phyloP scores from a whole-genome alignment of 2,888 invertebrate genomes.

The Stenichneumon culpator region DNA sequence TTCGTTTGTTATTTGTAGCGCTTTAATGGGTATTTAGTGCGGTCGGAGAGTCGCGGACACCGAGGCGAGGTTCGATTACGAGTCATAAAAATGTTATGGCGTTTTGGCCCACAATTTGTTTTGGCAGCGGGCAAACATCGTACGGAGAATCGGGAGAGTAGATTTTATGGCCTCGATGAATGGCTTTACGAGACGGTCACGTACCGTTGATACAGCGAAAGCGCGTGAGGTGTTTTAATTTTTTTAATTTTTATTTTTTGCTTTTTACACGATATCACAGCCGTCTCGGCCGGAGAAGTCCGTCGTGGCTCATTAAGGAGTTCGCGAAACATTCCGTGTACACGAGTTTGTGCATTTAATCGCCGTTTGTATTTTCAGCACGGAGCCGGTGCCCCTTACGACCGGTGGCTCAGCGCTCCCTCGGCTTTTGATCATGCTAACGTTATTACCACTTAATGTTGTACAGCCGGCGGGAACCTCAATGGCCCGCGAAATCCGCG shows the following conservation, averaged over 20 bases:
- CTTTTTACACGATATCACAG: slow-evolving; percentile 2
- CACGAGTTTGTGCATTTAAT: slow-evolving; percentile 52
- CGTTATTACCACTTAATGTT: slow-evolving; percentile 61
- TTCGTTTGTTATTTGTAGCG: not conserved
- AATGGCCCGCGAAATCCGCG: slow-evolving; percentile 15
- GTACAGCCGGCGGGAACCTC: slow-evolving; percentile 32
- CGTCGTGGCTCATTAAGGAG: slow-evolving; percentile 59
- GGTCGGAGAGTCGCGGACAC: not conserved
- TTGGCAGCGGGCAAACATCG: slow-evolving; percentile 53
- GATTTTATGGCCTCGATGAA: slow-evolving; percentile 64
- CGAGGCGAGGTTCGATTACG: not conserved
- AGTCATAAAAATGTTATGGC: slow-evolving; percentile 39
- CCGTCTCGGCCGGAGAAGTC: not conserved
- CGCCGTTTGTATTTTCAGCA: slow-evolving; percentile 61
- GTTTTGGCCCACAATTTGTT: slow-evolving; percentile 56
- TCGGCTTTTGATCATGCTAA: slow-evolving; percentile 54
- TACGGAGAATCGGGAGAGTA: slow-evolving; percentile 21
- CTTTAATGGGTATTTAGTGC: slow-evolving; percentile 3
- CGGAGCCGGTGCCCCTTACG: slow-evolving; percentile 2
- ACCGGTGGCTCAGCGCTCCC: slow-evolving; percentile 1
- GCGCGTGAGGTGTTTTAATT: slow-evolving; percentile 19
- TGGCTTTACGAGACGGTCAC: slow-evolving; percentile 64
- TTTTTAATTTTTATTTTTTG: not conserved
- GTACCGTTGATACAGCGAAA: slow-evolving; percentile 34
- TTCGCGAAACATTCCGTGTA: slow-evolving; percentile 42